Evolutionary conservation across 2,113 vertebrate species (phyloP).

Genomic region (Bucco capensis): DNA sequence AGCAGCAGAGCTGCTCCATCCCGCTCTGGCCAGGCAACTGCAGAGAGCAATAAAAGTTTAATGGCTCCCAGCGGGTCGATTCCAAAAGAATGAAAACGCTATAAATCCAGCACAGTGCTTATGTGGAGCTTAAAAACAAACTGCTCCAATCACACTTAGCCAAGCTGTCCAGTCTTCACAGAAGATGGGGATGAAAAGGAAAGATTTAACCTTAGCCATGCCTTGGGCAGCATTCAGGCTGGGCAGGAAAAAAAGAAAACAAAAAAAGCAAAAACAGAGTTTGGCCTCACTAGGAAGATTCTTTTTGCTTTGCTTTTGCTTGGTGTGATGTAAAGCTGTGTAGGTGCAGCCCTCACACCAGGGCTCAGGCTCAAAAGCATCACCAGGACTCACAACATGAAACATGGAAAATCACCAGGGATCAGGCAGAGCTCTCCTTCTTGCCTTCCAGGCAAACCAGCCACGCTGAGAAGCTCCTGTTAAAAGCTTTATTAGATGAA

Average conservation of each 20-base stretch:
- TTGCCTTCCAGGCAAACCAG: background rate
- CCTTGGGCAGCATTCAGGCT: constrained; percentile 29
- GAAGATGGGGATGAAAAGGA: constrained; percentile 41
- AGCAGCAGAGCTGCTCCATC: constrained; percentile 56
- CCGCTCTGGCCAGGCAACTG: constrained; percentile 73
- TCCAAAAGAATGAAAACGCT: constrained; percentile 75
- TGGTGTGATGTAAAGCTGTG: background rate
- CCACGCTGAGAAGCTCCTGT: background rate
- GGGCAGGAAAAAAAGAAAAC: background rate
- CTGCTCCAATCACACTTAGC: constrained; percentile 79
- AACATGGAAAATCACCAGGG: background rate
- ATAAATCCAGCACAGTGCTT: constrained; percentile 79
- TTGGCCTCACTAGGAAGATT: background rate
- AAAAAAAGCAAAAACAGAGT: background rate
- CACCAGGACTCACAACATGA: no score
- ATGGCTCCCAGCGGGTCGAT: constrained; percentile 81
- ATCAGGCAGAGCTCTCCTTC: background rate
- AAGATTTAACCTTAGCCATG: constrained; percentile 62
- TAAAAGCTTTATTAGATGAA: background rate
- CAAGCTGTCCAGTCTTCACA: constrained; percentile 65
- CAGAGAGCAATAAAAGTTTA: constrained; percentile 82
- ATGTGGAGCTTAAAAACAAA: constrained; percentile 83
- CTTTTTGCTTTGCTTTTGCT: background rate
- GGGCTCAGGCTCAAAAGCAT: background rate
- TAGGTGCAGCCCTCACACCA: background rate